These are phyloP conservation scores for Rattus rattus DNA, from an alignment of 2,113 vertebrate genomes.

Conservation along the genomic window DNA sequence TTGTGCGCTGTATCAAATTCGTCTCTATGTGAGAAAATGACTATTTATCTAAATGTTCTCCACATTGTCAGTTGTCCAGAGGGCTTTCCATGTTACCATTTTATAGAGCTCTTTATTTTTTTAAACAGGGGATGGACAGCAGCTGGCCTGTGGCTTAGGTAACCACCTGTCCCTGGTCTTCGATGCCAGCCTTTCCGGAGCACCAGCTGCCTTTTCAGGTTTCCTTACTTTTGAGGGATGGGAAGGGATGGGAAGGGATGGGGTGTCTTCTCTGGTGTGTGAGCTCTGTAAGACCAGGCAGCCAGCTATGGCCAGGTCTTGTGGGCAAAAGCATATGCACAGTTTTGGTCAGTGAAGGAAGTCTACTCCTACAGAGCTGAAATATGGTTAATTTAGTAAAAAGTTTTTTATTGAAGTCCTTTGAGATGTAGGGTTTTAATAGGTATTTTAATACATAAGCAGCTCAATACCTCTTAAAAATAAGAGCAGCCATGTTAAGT, in stretches of 20 bases:
- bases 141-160: conserved; percentile 91
- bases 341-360: neutral
- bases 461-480: no score
- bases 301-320: accelerated
- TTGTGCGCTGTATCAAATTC: neutral
- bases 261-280: accelerated
- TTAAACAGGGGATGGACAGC: conserved; percentile 90
- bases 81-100: accelerated
- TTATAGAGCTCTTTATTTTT: no score
- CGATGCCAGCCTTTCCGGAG: conserved; percentile 85
- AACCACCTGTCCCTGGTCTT: conserved; percentile 89
- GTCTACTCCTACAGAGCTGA: accelerated
- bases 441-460: neutral
- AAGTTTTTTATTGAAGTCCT: neutral
- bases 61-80: accelerated
- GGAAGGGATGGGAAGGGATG: neutral
- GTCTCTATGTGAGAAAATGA: neutral
- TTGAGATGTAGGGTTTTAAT: neutral
- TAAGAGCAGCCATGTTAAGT: neutral
- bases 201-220: conserved; percentile 90
- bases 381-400: neutral
- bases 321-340: accelerated
- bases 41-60: accelerated
- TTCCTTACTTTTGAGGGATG: conserved; percentile 25
- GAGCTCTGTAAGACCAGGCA: accelerated